Evolutionary conservation across 30 jellyfish, hydroid and myxozoan species (phyloP).

Genomic region (Pseudorhiza aurosa): DNA sequence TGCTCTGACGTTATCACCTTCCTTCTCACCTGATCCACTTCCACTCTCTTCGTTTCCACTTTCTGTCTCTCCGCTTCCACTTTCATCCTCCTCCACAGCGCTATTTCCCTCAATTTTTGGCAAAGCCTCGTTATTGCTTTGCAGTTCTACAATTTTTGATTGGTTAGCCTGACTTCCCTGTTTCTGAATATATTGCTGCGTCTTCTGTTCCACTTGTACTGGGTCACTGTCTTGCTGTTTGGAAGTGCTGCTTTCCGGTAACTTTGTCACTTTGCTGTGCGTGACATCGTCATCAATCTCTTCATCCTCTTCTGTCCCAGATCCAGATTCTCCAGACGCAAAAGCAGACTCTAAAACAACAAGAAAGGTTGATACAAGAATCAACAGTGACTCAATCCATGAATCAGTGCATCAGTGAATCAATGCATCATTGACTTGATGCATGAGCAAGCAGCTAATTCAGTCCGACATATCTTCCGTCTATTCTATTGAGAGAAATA

Average conservation of each 20-base stretch:
- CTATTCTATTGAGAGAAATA: no score
- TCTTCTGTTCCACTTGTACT: not conserved
- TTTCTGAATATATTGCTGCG: not conserved
- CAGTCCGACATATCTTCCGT: no score
- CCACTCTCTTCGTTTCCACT: conserved; percentile 39
- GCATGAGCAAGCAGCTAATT: no score
- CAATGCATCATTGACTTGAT: no score
- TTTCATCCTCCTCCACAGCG: conserved; percentile 44
- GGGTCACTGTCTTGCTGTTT: not conserved
- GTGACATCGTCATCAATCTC: not conserved
- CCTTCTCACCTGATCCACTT: conserved; percentile 13
- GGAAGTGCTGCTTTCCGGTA: not conserved
- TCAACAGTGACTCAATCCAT: no score
- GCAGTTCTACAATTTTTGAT: not conserved
- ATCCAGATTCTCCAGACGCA: conserved; percentile 48
- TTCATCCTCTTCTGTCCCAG: conserved; percentile 65
- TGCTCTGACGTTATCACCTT: not conserved
- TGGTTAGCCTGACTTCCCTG: not conserved
- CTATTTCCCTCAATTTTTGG: not conserved
- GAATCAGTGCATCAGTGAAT: no score
- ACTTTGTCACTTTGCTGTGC: not conserved
- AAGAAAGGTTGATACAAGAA: no score
- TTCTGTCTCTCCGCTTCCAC: conserved; percentile 54
- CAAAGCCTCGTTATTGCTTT: not conserved
- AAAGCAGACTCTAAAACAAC: not conserved